Percentiles rank a stretch among this genome's conserved stretches.
phyloP scores from a whole-genome alignment of 2,888 invertebrate species.

The Alloscopus bannaensis region DNA sequence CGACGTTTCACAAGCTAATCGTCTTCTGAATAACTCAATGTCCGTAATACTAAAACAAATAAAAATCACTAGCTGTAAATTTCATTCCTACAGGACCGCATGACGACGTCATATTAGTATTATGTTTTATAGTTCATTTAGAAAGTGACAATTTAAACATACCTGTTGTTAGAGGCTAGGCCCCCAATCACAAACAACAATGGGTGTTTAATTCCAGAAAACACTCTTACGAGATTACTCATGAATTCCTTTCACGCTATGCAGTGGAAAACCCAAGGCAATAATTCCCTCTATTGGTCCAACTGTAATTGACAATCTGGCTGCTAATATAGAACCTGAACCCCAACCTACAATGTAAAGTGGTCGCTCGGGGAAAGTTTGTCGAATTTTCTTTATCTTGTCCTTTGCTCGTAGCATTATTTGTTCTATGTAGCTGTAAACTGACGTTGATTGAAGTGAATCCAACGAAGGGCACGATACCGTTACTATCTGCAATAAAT shows the following conservation, averaged over 20 bases:
- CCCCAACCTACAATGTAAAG: constrained; percentile 87
- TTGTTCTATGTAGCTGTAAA: constrained; percentile 76
- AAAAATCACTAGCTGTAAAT: background rate
- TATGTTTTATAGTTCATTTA: background rate
- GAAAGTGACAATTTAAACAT: constrained; percentile 74
- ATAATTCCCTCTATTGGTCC: constrained; percentile 82
- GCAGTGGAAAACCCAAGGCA: constrained; percentile 86
- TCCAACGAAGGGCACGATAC: background rate
- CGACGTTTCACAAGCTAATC: constrained; percentile 84
- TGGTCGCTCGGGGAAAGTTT: constrained; percentile 82
- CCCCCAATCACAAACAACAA: constrained; percentile 88
- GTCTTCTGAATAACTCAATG: constrained; percentile 85
- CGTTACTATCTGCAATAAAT: background rate
- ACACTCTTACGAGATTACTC: constrained; percentile 86
- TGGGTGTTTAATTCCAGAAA: constrained; percentile 84
- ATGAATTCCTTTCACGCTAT: constrained; percentile 83
- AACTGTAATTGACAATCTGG: constrained; percentile 75
- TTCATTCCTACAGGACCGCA: background rate
- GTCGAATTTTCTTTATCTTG: constrained; percentile 83
- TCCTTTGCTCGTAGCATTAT: constrained; percentile 82
- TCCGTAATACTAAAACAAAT: constrained; percentile 81
- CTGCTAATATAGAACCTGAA: constrained; percentile 84
- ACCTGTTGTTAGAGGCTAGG: constrained; percentile 81
- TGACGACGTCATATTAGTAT: background rate
- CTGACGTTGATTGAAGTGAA: constrained; percentile 41